Evolutionary conservation across 23 tunicate genomes (phyloP).

Genomic region (Clavelina lepadiformis): DNA sequence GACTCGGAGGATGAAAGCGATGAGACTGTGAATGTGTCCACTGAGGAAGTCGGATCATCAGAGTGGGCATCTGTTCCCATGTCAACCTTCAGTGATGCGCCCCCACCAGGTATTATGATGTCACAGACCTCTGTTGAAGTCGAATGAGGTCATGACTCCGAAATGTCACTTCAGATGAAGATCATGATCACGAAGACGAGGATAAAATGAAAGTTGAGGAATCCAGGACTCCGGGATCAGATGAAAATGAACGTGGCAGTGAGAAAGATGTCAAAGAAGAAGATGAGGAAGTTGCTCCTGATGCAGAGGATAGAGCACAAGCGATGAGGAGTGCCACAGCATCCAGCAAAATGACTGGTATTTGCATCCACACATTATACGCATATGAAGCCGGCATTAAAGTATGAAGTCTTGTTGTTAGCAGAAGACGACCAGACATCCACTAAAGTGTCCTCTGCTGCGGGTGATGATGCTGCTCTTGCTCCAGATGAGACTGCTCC

Average conservation of each 20-base stretch:
- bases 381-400: too few species aligned
- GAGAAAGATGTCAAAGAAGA: background rate
- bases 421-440: conserved; percentile 7
- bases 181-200: conserved; percentile 1
- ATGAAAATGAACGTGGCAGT: background rate
- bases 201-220: conserved; percentile 2
- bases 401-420: background rate
- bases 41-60: conserved; percentile 49
- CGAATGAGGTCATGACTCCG: too few species aligned
- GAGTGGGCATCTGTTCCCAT: conserved; percentile 48
- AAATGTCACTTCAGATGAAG: conserved; percentile 4
- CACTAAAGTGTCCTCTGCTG: conserved; percentile 39
- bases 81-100: too few species aligned
- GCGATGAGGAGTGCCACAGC: too few species aligned
- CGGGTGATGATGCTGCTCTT: conserved; percentile 1
- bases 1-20: conserved; percentile 57
- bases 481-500: conserved; percentile 1
- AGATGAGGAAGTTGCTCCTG: background rate
- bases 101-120: too few species aligned
- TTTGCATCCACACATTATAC: too few species aligned
- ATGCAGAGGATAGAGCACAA: too few species aligned
- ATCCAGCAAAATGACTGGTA: too few species aligned
- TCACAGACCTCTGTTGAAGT: too few species aligned
- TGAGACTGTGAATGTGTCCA: conserved; percentile 40
- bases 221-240: background rate